phyloP scores from a whole-genome alignment of 2,888 invertebrate species.

The Trachelus tabidus region DNA sequence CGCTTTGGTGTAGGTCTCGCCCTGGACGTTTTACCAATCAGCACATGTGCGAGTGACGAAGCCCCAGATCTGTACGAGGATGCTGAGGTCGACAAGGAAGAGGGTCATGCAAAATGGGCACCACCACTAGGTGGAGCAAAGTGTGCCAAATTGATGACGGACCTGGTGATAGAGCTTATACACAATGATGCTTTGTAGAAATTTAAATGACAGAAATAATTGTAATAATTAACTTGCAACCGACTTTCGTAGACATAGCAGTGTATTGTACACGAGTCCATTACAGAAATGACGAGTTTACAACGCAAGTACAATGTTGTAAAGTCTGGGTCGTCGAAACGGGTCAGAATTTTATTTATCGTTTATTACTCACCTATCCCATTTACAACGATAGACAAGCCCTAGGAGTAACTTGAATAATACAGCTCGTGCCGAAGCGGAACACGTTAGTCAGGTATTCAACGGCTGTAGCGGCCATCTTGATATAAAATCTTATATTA shows the following conservation, averaged over 20 bases:
- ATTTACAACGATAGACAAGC: background rate
- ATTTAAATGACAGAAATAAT: background rate
- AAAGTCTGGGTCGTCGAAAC: background rate
- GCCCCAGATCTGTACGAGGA: conserved; percentile 76
- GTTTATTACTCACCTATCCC: background rate
- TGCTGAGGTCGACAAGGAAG: conserved; percentile 33
- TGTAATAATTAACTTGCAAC: background rate
- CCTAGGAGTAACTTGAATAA: background rate
- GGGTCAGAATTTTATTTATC: background rate
- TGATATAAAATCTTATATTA: background rate
- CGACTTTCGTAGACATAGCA: conserved; percentile 11
- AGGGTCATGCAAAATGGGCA: conserved; percentile 61
- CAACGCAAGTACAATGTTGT: conserved; percentile 20
- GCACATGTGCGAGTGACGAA: conserved; percentile 77
- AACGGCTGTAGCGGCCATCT: background rate
- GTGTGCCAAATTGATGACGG: conserved; percentile 77
- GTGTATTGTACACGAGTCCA: conserved; percentile 39
- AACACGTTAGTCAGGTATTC: background rate
- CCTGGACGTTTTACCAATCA: conserved; percentile 78
- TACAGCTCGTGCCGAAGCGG: background rate
- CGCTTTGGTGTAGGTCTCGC: conserved; percentile 77
- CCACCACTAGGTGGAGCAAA: conserved; percentile 69
- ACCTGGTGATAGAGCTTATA: conserved; percentile 75
- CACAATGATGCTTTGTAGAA: conserved; percentile 71
- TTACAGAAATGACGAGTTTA: conserved; percentile 38